A percentile compares a stretch with the other conserved stretches of the same genome.
Evolutionary conservation across 1,140 invertebrate species (phyloP).

Genomic region (Augochlora pura): DNA sequence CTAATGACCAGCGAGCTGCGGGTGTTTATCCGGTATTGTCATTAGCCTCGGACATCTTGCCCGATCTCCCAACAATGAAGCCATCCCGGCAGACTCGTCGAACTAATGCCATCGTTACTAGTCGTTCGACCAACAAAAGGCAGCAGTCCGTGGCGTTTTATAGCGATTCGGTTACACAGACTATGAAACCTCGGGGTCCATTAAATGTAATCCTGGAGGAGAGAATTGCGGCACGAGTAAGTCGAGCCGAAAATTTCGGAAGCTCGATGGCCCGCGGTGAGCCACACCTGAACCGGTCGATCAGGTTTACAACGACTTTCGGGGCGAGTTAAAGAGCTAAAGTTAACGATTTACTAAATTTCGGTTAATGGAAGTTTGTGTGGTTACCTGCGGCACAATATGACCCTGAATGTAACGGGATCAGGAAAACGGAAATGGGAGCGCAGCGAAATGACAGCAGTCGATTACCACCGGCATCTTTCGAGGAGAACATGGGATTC

Average conservation of each 20-base stretch:
- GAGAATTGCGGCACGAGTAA: too few species aligned
- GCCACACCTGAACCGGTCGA: background rate
- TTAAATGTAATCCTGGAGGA: background rate
- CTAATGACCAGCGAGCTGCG: constrained; percentile 18
- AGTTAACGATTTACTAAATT: background rate
- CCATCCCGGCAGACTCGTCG: background rate
- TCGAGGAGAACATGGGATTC: background rate
- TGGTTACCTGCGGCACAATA: too few species aligned
- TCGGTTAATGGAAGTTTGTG: background rate
- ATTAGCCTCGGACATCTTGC: constrained; percentile 16
- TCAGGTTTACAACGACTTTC: constrained; percentile 1
- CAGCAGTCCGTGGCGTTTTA: background rate
- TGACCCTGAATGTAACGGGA: background rate
- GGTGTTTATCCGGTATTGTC: constrained; percentile 26
- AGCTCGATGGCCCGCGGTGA: background rate
- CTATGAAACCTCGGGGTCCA: background rate
- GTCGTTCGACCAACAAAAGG: background rate
- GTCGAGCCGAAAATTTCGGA: background rate
- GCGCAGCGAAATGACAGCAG: background rate
- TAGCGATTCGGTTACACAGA: background rate
- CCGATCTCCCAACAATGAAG: background rate
- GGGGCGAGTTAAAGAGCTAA: background rate
- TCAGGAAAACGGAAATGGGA: background rate
- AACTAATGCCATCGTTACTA: background rate
- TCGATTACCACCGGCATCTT: background rate